phyloP scores from a whole-genome alignment of 1,140 invertebrate genomes.

The Drosophila sulfurigaster region DNA sequence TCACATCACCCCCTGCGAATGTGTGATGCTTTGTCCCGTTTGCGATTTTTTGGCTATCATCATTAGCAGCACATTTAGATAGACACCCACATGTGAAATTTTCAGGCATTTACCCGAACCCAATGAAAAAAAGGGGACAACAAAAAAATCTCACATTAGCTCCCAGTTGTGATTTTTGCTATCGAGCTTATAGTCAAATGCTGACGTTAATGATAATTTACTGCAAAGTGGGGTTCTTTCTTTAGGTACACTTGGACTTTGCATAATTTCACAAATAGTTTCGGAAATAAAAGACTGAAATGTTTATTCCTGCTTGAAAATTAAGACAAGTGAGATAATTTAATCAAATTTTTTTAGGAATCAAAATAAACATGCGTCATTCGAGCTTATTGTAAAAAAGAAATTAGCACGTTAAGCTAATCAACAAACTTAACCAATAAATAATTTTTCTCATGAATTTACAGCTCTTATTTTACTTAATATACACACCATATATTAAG shows the following conservation, averaged over 20 bases:
- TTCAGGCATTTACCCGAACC: slow-evolving; percentile 19
- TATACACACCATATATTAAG: too few relatives aligned
- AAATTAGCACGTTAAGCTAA: too few relatives aligned
- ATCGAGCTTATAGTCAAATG: slow-evolving; percentile 25
- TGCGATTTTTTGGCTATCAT: slow-evolving; percentile 47
- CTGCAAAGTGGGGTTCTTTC: slow-evolving; percentile 7
- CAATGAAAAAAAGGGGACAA: slow-evolving; percentile 3
- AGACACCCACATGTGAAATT: slow-evolving; percentile 42
- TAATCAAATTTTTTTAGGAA: too few relatives aligned
- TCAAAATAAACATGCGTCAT: too few relatives aligned
- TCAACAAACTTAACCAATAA: too few relatives aligned
- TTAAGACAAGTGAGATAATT: too few relatives aligned
- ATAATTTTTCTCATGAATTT: too few relatives aligned
- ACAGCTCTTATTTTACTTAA: too few relatives aligned
- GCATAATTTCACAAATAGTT: neutral
- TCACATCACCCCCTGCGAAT: neutral
- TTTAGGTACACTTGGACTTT: neutral
- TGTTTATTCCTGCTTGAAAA: neutral
- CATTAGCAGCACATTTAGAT: slow-evolving; percentile 66
- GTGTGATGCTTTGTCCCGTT: slow-evolving; percentile 8
- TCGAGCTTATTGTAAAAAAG: too few relatives aligned
- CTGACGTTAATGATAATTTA: slow-evolving; percentile 35
- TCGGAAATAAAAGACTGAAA: neutral
- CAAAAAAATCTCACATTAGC: slow-evolving; percentile 25
- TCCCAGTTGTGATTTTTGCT: slow-evolving; percentile 26